Conservation (phyloP, 2,797 vertebrate species). For the Emydoidea blandingii region DNA sequence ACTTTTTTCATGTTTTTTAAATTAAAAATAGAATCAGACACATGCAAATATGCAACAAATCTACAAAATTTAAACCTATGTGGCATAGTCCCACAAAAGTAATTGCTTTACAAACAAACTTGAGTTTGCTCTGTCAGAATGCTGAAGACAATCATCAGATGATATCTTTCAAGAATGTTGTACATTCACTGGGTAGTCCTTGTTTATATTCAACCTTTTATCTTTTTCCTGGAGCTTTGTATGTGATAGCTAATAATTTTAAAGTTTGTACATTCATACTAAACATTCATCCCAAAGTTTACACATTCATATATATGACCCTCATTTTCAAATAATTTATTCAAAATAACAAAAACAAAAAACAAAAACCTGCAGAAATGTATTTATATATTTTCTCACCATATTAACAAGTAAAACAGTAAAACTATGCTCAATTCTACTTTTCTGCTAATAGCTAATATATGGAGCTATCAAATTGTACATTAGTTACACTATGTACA, state of each 20-base stretch:
- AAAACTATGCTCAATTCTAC: rapidly evolving
- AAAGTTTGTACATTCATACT: neutral
- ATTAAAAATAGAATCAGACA: neutral
- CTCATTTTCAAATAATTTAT: neutral
- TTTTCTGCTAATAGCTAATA: neutral
- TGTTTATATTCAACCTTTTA: neutral
- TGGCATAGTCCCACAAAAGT: neutral
- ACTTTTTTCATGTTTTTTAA: neutral
- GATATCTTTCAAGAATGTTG: neutral
- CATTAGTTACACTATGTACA: neutral
- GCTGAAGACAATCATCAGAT: neutral
- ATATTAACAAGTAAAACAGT: neutral
- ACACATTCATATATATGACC: neutral
- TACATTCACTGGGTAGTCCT: neutral
- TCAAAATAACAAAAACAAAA: neutral
- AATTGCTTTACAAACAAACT: neutral
- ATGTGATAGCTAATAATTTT: neutral
- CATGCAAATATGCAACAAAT: neutral
- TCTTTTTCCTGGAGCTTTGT: neutral
- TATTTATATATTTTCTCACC: neutral
- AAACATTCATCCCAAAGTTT: neutral
- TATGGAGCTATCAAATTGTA: neutral
- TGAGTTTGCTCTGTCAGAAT: neutral
- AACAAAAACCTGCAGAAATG: neutral
- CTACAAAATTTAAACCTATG: neutral